Percentiles rank a stretch among this genome's conserved stretches.
phyloP scores from a whole-genome alignment of 1,140 invertebrate species.

The Maniola jurtina region DNA sequence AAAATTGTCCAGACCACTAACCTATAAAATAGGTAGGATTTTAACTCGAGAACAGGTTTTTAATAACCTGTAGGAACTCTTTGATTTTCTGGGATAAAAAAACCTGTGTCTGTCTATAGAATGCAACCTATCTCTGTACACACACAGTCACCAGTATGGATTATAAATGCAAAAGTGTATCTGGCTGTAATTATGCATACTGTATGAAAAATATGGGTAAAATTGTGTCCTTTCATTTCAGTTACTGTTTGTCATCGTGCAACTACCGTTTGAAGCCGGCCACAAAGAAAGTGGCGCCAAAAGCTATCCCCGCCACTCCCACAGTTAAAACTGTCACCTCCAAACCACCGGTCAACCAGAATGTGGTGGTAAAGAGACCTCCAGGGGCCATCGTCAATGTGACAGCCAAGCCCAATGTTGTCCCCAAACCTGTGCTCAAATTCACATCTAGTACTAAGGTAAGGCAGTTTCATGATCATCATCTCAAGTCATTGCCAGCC shows the following conservation, averaged over 20 bases:
- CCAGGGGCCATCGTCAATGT: slow-evolving; percentile 79
- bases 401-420: slow-evolving; percentile 84
- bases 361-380: slow-evolving; percentile 79
- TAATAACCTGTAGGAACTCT: too few species aligned
- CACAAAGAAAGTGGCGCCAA: slow-evolving; percentile 73
- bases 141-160: too few species aligned
- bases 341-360: slow-evolving; percentile 48
- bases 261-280: slow-evolving; percentile 74
- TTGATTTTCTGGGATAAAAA: too few species aligned
- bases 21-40: too few species aligned
- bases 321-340: slow-evolving; percentile 70
- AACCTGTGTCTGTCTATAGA: too few species aligned
- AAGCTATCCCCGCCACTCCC: slow-evolving; percentile 67
- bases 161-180: not conserved
- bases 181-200: not conserved
- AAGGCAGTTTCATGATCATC: slow-evolving; percentile 15
- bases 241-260: slow-evolving; percentile 73
- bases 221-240: slow-evolving; percentile 52
- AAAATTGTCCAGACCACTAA: too few species aligned
- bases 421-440: slow-evolving; percentile 87
- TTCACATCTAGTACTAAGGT: slow-evolving; percentile 81
- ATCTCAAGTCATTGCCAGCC: not conserved
- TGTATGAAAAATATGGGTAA: slow-evolving; percentile 1
- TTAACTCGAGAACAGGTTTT: too few species aligned
- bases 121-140: too few species aligned